Percentiles rank a stretch among this genome's conserved stretches.
Conservation (phyloP, 2,113 vertebrate genomes). For the Micronisus gabar region DNA sequence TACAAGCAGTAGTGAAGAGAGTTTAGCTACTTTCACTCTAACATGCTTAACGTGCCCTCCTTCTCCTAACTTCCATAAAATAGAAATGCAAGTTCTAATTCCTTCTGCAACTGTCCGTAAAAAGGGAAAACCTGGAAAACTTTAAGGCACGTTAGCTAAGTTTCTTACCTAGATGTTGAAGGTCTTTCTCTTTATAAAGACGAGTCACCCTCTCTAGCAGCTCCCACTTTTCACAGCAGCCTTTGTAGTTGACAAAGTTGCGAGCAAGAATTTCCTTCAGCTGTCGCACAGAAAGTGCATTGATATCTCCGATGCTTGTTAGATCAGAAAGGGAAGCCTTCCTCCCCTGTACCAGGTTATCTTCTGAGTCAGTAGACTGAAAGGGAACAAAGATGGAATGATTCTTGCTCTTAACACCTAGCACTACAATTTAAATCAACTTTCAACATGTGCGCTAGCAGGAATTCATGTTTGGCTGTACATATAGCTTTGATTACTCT, state of each 20-base stretch:
- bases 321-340: conserved; percentile 91
- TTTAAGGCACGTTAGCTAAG: fast-evolving
- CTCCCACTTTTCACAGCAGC: conserved; percentile 99
- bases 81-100: background rate
- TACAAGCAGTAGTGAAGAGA: background rate
- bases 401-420: background rate
- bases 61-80: background rate
- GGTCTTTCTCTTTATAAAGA: conserved; percentile 86
- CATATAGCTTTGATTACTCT: background rate
- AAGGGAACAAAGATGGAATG: background rate
- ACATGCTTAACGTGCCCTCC: fast-evolving
- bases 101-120: background rate
- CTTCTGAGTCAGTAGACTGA: conserved; percentile 84
- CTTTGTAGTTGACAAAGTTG: conserved; percentile 97
- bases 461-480: background rate
- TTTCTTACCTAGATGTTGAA: conserved; percentile 80
- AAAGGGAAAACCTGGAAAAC: background rate
- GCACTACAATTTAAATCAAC: background rate
- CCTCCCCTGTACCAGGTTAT: conserved; percentile 78
- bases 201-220: conserved; percentile 91
- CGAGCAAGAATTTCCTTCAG: conserved; percentile 94
- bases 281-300: conserved; percentile 87
- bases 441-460: background rate
- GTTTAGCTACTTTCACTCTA: background rate
- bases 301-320: conserved; percentile 80